Evolutionary conservation across 2,888 invertebrate species (phyloP), one percentile per base, ranked within the genome.

Genomic region (Bembecia ichneumoniformis): DNA sequence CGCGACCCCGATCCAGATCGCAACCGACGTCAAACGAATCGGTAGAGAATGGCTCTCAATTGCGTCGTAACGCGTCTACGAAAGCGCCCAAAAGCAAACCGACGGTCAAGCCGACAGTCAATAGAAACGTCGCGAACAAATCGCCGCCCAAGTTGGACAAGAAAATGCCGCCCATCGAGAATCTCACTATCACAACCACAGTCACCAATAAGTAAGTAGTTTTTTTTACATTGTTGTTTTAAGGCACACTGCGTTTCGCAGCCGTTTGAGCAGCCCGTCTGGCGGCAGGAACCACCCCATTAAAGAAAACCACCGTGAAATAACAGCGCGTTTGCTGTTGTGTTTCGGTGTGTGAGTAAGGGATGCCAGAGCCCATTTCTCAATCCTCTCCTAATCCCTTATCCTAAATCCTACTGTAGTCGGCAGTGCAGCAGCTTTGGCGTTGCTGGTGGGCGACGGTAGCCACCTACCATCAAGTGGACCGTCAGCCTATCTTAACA

Each of bases 1-100:
- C 72, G 0, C 70, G 82, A 0, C 83, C 82, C 0, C 76, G 86
- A 0, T 86, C 86, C 3, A 77, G 79, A 15, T 87, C 86, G 0
- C 84, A 86, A 56, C 84, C 86, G 0, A 61, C 76, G 0, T 77
- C 75, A 0, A 75, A 71, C 58, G 82, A 82, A 3, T 77, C 81
- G 0, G 56, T 70, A 0, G 79, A 81, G 49, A 74, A 67, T 49
- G 74, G 76, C 0, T 59, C 71, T 0, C 62, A 62, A n/a, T 53
- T 79, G 0, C 68, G 78, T 0, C 64, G 82, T 1, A 74, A 77
- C 54, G 81, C 79, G 0, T 81, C 82, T 0, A 73, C 73, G 20
- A 80, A 78, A 53, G 60, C 68, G 0, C 58, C 64, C 2, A 71
- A 68, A 55, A 54, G 57, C 48, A 68, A 66, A 48, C 64, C 64